Evolutionary conservation across 2,888 invertebrate species (phyloP), one percentile per base, ranked within the genome.

Genomic region (Drosophila kambysellisi): DNA sequence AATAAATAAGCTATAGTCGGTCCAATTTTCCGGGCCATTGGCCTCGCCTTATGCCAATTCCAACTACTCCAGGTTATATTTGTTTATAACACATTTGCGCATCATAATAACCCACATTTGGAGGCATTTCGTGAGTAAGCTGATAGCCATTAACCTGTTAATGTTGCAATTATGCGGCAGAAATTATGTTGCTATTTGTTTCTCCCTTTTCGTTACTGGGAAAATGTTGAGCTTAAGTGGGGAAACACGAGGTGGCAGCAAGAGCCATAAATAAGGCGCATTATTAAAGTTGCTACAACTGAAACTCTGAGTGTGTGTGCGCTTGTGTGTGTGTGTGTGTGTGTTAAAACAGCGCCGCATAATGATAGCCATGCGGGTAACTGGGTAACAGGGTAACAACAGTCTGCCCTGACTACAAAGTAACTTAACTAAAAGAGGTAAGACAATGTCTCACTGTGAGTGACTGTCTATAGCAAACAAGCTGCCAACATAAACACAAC

Each of bases 121-220:
- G 39, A 39, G 39, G 56, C 62, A 72, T 62, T 66, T 57, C 74
- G 70, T 74, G 76, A 53, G 68, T 46, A 56, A 73, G 61, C 74
- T 70, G 62, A 60, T 58, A 70, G 82, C 87, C 85, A 86, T 88
- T 86, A 86, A 88, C 82, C 81, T 82, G 86, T 88, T 86, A 86
- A 86, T 86, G 88, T 83, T 88, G 88, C 83, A 88, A 86, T 86
- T 86, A 86, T 86, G 88, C 83, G 88, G 76, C 80, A 78, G 68
- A 82, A 83, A 79, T 85, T 63, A 85, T 88, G 88, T 81, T 73
- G 65, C 65, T 65, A 56, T 78, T 67, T 78, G 46, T 56, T 62
- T 43, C 25, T n/a, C 20, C 12, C 20, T 7, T 9, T 33, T 57
- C 15, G 29, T 43, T 53, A 29, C 48, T 32, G 59, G 54, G 30